Evolutionary conservation across 2,888 invertebrate species (phyloP).

Genomic region (Agrotis clavis): DNA sequence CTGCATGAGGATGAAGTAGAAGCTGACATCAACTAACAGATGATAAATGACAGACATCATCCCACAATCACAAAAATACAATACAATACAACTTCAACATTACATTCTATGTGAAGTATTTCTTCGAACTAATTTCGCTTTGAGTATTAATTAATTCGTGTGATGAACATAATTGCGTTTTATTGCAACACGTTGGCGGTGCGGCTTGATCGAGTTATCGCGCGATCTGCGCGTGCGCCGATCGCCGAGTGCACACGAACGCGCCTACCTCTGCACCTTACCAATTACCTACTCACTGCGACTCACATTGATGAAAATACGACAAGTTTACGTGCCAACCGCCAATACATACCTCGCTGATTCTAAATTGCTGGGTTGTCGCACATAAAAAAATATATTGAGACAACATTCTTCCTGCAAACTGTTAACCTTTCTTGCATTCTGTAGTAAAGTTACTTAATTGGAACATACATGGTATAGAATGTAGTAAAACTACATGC

Average conservation of each 20-base stretch:
- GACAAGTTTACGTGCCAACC: conserved; percentile 37
- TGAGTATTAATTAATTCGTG: conserved; percentile 71
- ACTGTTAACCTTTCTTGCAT: conserved; percentile 35
- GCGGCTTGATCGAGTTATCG: conserved; percentile 73
- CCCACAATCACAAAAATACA: conserved; percentile 8
- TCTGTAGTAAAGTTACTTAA: conserved; percentile 17
- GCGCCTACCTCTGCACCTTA: conserved; percentile 64
- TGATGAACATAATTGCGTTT: conserved; percentile 76
- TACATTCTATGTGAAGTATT: conserved; percentile 40
- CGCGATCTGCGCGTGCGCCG: conserved; percentile 67
- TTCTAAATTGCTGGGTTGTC: conserved; percentile 30
- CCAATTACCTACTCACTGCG: conserved; percentile 66
- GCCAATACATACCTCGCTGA: conserved; percentile 15
- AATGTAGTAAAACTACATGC: neutral
- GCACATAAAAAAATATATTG: neutral
- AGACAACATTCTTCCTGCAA: conserved; percentile 29
- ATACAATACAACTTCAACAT: neutral
- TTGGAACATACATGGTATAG: conserved; percentile 26
- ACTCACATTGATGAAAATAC: conserved; percentile 55
- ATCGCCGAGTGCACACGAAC: conserved; percentile 52
- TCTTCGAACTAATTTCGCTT: conserved; percentile 70
- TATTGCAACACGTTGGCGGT: conserved; percentile 72
- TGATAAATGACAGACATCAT: neutral
- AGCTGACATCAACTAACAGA: neutral
- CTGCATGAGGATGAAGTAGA: neutral